These are phyloP conservation scores for Tethea ocularis DNA, from an alignment of 2,888 invertebrate genomes.

Conservation along the genomic window DNA sequence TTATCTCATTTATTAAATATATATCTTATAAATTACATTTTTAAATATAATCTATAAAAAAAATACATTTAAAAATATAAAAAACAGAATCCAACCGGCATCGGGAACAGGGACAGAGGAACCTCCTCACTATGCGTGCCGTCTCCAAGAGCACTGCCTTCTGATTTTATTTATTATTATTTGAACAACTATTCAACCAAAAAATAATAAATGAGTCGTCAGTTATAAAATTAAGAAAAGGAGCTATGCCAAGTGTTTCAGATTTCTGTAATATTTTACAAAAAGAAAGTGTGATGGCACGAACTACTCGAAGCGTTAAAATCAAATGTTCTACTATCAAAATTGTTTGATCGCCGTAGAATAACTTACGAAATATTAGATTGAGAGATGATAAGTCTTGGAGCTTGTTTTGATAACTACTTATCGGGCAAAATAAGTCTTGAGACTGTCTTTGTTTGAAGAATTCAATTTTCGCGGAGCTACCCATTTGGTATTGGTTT, in stretches of 20 bases:
- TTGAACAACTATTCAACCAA: not conserved
- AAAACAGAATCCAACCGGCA: no score
- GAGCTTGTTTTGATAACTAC: not conserved
- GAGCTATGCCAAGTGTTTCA: not conserved
- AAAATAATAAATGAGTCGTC: not conserved
- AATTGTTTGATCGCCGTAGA: not conserved
- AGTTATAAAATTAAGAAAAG: conserved; percentile 1
- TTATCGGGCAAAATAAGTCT: not conserved
- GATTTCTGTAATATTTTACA: not conserved
- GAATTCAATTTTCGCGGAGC: not conserved
- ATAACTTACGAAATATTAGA: not conserved
- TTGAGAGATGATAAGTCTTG: not conserved
- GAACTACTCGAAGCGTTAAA: not conserved
- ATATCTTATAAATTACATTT: no score
- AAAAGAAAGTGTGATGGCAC: not conserved
- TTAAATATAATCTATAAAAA: no score
- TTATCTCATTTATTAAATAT: no score
- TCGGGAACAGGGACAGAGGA: no score
- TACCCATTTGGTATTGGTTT: not conserved
- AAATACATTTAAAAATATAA: no score
- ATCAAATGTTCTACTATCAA: not conserved
- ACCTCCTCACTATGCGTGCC: no score
- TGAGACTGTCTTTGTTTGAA: not conserved
- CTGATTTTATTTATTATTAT: no score
- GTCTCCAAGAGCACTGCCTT: no score